Evolutionary conservation across 2,888 invertebrate species (phyloP).

Genomic region (Epinotia demarniana): DNA sequence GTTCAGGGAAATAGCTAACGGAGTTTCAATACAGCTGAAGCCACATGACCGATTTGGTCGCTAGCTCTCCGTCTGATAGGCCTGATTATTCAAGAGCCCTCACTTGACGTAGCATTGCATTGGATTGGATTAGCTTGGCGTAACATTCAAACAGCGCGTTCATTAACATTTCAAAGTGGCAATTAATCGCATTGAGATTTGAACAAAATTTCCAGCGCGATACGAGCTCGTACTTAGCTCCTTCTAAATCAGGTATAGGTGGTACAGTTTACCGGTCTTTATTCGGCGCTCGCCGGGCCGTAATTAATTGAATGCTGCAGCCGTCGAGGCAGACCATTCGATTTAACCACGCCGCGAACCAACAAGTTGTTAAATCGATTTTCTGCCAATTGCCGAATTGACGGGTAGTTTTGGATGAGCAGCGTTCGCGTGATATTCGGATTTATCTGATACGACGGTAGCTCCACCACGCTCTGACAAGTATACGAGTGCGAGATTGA

Average conservation of each 20-base stretch:
- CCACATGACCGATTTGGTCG: too few species aligned
- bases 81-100: not conserved
- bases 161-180: slow-evolving; percentile 21
- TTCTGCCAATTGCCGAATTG: slow-evolving; percentile 30
- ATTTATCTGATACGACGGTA: not conserved
- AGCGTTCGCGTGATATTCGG: not conserved
- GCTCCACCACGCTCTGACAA: too few species aligned
- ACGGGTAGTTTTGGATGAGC: slow-evolving; percentile 9
- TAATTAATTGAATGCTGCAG: slow-evolving; percentile 47
- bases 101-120: not conserved
- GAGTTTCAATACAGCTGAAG: too few species aligned
- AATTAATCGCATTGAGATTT: slow-evolving; percentile 1
- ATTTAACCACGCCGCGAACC: slow-evolving; percentile 42
- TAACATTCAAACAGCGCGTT: slow-evolving; percentile 18
- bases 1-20: too few species aligned
- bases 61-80: too few species aligned
- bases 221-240: not conserved
- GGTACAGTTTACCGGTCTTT: not conserved
- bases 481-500: too few species aligned
- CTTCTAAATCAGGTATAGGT: not conserved
- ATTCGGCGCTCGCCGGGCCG: slow-evolving; percentile 11
- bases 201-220: not conserved
- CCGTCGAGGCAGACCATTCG: slow-evolving; percentile 40
- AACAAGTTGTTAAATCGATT: slow-evolving; percentile 49
- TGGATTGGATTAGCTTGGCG: too few species aligned